Evolutionary conservation across 30 jellyfish, hydroid and myxozoan species (phyloP), one percentile per base, ranked within the genome.

Genomic region (Cassiopea andromeda): DNA sequence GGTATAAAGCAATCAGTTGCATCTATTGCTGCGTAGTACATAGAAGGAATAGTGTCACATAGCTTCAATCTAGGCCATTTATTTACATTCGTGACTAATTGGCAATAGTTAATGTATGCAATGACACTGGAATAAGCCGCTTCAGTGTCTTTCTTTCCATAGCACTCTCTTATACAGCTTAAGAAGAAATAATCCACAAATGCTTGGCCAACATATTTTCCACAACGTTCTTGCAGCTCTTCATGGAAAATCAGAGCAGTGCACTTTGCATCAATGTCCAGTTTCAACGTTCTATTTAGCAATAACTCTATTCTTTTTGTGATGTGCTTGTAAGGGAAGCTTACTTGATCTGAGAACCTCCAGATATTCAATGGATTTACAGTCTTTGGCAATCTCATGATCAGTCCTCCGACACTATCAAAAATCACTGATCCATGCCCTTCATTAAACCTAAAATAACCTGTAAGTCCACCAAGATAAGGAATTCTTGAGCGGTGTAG

Each of bases 371-470:
- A 43, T 16, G 92, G 46, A 44, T 89, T 61, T 4, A 80, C 69
- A 7, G 91, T 46, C 13, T 60, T 72, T 7, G 96, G 88, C 6
- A 80, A 12, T 8, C 84, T 47, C 59, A 89, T 71, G 7, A 9
- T 16, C n/a, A 73, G 43, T 5, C 70, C 50, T 1, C 88, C 84
- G 0, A 61, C 54, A 44, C n/a, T 47, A 61, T 89, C 96, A 7
- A 0, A 44, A 54, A 75, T 18, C 78, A 58, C 64, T 1, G 72
- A 14, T 44, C 96, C 96, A 72, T 80, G 76, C 38, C 78, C 96
- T 48, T 89, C 96, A 77, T 89, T 76, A 66, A 89, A 89, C 9
- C 73, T 72, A 88, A 91, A 80, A 74, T 81, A 89, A 17, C 85
- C 89, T 12, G 19, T 72, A 10, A 89, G 77, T 15, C 89, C 84